Conservation (phyloP, 2,888 invertebrate species). For the Drosophila nr. medialis region DNA sequence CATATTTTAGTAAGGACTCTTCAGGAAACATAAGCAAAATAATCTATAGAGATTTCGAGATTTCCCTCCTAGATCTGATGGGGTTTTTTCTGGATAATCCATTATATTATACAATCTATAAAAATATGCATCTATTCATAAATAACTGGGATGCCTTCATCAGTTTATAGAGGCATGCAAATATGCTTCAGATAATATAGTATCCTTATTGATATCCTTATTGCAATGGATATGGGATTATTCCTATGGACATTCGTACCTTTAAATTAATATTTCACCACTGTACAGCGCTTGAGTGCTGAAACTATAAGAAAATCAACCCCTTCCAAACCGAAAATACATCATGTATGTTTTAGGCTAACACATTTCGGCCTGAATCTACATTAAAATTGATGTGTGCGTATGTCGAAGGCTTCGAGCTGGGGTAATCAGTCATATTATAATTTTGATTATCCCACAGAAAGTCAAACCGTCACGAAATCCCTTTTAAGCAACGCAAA, state of each 20-base stretch:
- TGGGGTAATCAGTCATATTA: slow-evolving; percentile 84
- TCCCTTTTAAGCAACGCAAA: slow-evolving; percentile 59
- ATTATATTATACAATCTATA: background rate
- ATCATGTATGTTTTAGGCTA: slow-evolving; percentile 43
- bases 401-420: slow-evolving; percentile 54
- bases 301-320: slow-evolving; percentile 40
- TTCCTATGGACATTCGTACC: slow-evolving; percentile 4
- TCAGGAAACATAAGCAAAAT: background rate
- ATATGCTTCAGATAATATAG: background rate
- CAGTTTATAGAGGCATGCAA: background rate
- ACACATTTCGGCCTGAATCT: slow-evolving; percentile 21
- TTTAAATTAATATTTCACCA: slow-evolving; percentile 5
- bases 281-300: slow-evolving; percentile 16
- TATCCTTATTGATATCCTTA: background rate
- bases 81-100: accelerated
- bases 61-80: background rate
- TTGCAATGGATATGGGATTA: slow-evolving; percentile 3
- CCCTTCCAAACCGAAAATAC: slow-evolving; percentile 42
- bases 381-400: slow-evolving; percentile 44
- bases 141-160: background rate
- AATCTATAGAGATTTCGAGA: background rate
- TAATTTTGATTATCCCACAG: slow-evolving; percentile 84
- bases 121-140: background rate
- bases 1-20: background rate
- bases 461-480: slow-evolving; percentile 84